These are phyloP conservation scores for Dasysyrphus albostriatus DNA, from an alignment of 2,888 invertebrate genomes.

Conservation along the genomic window DNA sequence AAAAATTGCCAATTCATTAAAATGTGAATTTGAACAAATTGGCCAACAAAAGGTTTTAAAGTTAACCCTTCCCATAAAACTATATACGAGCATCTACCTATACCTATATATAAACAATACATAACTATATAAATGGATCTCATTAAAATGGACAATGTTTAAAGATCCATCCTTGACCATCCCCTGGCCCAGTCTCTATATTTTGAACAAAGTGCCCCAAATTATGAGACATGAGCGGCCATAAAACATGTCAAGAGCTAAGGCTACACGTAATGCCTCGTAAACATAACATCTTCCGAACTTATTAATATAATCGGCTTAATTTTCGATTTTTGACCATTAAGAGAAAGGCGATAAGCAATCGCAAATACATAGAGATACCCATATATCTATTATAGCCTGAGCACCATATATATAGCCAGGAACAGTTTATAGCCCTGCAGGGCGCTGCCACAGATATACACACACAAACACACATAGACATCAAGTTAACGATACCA, in stretches of 20 bases:
- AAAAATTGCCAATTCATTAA: conserved; percentile 41
- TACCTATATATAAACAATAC: not conserved
- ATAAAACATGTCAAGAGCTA: conserved; percentile 70
- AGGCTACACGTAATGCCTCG: conserved; percentile 64
- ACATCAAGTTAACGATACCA: conserved; percentile 25
- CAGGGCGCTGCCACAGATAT: conserved; percentile 41
- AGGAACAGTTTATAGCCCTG: conserved; percentile 67
- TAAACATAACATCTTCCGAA: conserved; percentile 66
- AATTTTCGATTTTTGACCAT: conserved; percentile 75
- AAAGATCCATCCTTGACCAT: not conserved
- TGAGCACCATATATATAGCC: conserved; percentile 6
- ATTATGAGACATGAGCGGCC: conserved; percentile 49
- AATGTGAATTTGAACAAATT: conserved; percentile 37
- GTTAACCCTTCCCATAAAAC: conserved; percentile 10
- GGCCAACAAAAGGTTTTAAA: conserved; percentile 22
- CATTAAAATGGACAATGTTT: conserved; percentile 44
- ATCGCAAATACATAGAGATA: conserved; percentile 35
- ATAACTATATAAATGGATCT: conserved; percentile 13
- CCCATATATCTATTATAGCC: not conserved
- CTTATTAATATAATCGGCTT: conserved; percentile 75
- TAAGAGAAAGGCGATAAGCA: conserved; percentile 67
- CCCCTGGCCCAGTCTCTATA: not conserved
- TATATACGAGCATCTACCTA: not conserved
- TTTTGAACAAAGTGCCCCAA: conserved; percentile 40
- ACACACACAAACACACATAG: conserved; percentile 15